A percentile compares a stretch with the other conserved stretches of the same genome.
phyloP scores from a whole-genome alignment of 2,888 invertebrate genomes.

The Andrena flavipes region DNA sequence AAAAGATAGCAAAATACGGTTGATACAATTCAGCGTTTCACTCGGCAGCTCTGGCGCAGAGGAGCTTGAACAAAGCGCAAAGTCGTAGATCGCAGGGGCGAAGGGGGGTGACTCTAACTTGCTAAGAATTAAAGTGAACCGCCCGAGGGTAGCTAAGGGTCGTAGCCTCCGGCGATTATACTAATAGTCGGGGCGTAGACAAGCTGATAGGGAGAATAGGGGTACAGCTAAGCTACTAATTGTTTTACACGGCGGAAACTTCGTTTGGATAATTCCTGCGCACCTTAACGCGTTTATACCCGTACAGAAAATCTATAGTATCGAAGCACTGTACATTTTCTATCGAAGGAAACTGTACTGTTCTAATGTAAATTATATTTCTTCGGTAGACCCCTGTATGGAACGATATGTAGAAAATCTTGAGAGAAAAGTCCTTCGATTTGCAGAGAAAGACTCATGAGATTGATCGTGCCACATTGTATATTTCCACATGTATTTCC shows the following conservation, averaged over 20 bases:
- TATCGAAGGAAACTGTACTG: not conserved
- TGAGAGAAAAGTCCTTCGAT: not conserved
- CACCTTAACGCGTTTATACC: slow-evolving; percentile 55
- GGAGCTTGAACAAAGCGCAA: slow-evolving; percentile 64
- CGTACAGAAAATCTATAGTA: slow-evolving; percentile 49
- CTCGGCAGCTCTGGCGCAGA: slow-evolving; percentile 16
- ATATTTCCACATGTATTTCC: not conserved
- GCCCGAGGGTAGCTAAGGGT: slow-evolving; percentile 76
- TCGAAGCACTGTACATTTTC: not conserved
- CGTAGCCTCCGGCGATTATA: slow-evolving; percentile 81
- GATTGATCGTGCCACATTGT: slow-evolving; percentile 1
- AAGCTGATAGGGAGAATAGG: slow-evolving; percentile 74
- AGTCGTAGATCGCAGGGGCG: slow-evolving; percentile 62
- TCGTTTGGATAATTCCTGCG: slow-evolving; percentile 64
- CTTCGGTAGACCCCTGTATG: not conserved
- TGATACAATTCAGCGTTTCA: slow-evolving; percentile 2
- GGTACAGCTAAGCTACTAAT: slow-evolving; percentile 77
- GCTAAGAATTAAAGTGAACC: slow-evolving; percentile 81
- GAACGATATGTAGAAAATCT: not conserved
- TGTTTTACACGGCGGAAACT: slow-evolving; percentile 79
- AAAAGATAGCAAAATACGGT: slow-evolving; percentile 21
- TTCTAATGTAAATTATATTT: not conserved
- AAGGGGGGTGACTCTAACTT: slow-evolving; percentile 76
- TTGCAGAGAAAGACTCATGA: no score
- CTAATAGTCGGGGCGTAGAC: slow-evolving; percentile 83